phyloP scores from a whole-genome alignment of 1,140 invertebrate species.

The Ips nitidus region DNA sequence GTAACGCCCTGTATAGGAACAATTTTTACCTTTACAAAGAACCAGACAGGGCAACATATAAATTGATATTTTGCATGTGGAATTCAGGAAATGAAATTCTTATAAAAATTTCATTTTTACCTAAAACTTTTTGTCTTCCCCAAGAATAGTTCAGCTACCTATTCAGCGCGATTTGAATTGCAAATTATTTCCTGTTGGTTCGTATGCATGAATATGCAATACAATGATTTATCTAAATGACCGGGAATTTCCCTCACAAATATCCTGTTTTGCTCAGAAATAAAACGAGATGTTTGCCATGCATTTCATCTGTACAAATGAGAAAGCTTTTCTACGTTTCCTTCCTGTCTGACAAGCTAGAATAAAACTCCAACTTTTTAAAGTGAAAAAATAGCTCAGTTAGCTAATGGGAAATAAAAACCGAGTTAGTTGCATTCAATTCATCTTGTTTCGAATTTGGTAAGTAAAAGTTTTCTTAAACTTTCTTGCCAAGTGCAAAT shows the following conservation, averaged over 20 bases:
- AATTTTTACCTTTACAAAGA: no score
- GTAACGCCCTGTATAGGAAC: no score
- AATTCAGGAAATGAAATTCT: no score
- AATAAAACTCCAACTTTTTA: no score
- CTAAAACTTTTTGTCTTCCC: no score
- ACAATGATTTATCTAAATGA: conserved; percentile 14
- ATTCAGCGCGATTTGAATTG: conserved; percentile 11
- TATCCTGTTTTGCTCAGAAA: not conserved
- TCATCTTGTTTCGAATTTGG: conserved; percentile 2
- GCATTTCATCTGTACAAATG: not conserved
- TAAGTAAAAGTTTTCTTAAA: not conserved
- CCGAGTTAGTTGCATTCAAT: not conserved
- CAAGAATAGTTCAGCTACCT: conserved; percentile 3
- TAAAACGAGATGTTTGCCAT: not conserved
- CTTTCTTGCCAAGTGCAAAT: conserved; percentile 18
- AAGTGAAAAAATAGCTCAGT: no score
- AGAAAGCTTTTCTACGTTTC: not conserved
- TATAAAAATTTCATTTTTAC: no score
- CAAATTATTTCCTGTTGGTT: conserved; percentile 3
- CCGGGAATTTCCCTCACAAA: conserved; percentile 11
- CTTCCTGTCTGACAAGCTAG: not conserved
- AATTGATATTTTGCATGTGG: no score
- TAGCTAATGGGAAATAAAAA: no score
- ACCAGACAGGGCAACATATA: no score
- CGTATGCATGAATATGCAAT: conserved; percentile 13